Evolutionary conservation across 2,797 vertebrate genomes (phyloP).

Genomic region (Natrix natrix): DNA sequence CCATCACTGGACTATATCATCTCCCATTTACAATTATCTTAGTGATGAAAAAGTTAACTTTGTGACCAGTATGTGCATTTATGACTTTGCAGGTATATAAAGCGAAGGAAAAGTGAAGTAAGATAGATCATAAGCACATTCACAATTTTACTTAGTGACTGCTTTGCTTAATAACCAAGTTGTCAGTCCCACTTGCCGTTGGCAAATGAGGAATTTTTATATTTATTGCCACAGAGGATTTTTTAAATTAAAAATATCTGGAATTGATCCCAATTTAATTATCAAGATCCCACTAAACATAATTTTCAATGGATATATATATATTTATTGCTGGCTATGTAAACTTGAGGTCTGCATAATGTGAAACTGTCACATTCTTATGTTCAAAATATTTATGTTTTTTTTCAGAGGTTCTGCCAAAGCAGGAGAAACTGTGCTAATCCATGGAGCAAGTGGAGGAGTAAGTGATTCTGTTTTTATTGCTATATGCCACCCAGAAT

Average conservation of each 20-base stretch:
- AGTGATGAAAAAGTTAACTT: background rate
- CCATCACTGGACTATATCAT: background rate
- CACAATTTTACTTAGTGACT: background rate
- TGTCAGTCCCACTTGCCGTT: background rate
- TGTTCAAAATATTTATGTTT: constrained; percentile 1
- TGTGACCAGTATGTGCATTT: background rate
- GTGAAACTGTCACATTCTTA: background rate
- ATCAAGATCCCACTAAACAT: background rate
- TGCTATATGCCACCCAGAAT: background rate
- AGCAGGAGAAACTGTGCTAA: constrained; percentile 83
- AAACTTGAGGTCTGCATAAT: background rate
- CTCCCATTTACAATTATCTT: background rate
- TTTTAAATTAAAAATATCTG: background rate
- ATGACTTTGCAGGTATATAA: background rate
- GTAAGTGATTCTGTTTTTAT: constrained; percentile 66
- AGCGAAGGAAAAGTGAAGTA: background rate
- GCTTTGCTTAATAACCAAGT: background rate
- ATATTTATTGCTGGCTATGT: background rate
- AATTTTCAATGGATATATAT: background rate
- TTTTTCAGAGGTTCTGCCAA: constrained; percentile 76
- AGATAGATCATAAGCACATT: background rate
- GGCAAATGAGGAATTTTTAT: background rate
- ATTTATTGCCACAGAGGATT: background rate
- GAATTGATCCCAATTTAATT: background rate
- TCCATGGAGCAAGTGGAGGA: constrained; percentile 94